Percentiles rank a stretch among this genome's conserved stretches.
These are phyloP conservation scores for Tetramorium alpestre DNA, from an alignment of 1,140 invertebrate genomes.

Conservation along the genomic window DNA sequence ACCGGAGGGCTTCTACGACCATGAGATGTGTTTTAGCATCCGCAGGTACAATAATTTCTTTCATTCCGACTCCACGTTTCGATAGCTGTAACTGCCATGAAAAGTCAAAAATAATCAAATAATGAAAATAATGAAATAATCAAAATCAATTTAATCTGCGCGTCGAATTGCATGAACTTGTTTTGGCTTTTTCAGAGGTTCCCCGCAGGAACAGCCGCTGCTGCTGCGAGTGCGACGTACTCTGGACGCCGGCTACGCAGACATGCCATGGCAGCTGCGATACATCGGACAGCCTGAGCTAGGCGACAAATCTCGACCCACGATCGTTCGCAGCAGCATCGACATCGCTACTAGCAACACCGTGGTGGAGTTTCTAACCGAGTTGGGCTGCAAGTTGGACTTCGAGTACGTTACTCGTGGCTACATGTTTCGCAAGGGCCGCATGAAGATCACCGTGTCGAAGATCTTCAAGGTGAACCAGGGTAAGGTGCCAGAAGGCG, in stretches of 20 bases:
- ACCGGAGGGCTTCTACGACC: constrained; percentile 96
- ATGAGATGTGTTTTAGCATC: constrained; percentile 94
- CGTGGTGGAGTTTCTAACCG: constrained; percentile 96
- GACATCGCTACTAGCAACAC: constrained; percentile 96
- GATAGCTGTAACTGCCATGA: background rate
- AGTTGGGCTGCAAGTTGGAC: constrained; percentile 95
- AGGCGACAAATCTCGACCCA: constrained; percentile 94
- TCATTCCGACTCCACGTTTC: background rate
- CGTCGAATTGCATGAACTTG: constrained; percentile 15
- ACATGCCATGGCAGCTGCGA: constrained; percentile 94
- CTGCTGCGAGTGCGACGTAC: constrained; percentile 92
- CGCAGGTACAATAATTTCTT: constrained; percentile 83
- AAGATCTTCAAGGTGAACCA: constrained; percentile 96
- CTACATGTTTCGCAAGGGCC: constrained; percentile 97
- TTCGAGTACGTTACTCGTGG: constrained; percentile 98
- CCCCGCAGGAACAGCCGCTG: constrained; percentile 86
- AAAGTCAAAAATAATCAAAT: too few relatives aligned
- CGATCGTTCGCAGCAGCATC: constrained; percentile 95
- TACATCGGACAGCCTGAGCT: constrained; percentile 97
- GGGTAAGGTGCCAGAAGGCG: constrained; percentile 89
- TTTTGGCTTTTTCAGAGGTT: constrained; percentile 82
- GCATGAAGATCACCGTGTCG: constrained; percentile 98
- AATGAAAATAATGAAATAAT: too few relatives aligned
- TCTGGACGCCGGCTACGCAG: constrained; percentile 88
- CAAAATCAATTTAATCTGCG: background rate